Base-by-base conservation (phyloP, 2,888 invertebrate species). In the Lapara coniferarum region DNA sequence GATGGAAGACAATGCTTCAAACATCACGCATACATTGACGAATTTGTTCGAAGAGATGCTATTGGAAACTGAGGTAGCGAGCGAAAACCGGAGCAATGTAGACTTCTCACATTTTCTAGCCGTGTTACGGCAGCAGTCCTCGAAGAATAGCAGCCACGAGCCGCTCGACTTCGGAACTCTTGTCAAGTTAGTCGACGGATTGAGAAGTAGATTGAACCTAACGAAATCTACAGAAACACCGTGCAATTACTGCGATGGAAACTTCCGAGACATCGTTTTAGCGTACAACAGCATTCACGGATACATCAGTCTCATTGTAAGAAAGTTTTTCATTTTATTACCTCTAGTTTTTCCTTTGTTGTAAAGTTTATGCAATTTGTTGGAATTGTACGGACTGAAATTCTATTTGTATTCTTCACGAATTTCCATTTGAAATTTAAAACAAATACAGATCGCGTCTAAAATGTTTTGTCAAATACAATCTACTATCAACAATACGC, bases 291-390 rank as follows among this genome's bases (percentile, higher is more conserved):
- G 95, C 67, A 94, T 96, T 72, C 98, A 98, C 86, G 97, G 98
- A 71, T 98, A 97, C 86, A 94, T 97, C 73, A 97, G 97, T 68
- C 93, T 98, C 14, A 92, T 96, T 77, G 97, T 98, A 82, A 95
- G 95, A 93, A 80, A 66, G 66, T 16, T 51, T 70, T 53, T 46
- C 4, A 25, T 46, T 10, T 37, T n/a, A n/a, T 25, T 71, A 56
- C 4, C 19, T 12, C 13, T 51, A 13, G 51, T 51, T 25, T 37
- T 66, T n/a, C 44, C 25, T 19, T 37, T 37, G 37, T 37, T 37
- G 37, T 8, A 37, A 0, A 37, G 37, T 37, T 37, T 25, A 25
- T 25, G 2, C 25, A 25, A 37, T 37, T 37, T 37, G 37, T 37
- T 37, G 5, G 37, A 37, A 37, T 3, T 6, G 25, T 25, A 25